Base-by-base conservation (phyloP, 2,113 vertebrate genomes). In the Verasper variegatus region DNA sequence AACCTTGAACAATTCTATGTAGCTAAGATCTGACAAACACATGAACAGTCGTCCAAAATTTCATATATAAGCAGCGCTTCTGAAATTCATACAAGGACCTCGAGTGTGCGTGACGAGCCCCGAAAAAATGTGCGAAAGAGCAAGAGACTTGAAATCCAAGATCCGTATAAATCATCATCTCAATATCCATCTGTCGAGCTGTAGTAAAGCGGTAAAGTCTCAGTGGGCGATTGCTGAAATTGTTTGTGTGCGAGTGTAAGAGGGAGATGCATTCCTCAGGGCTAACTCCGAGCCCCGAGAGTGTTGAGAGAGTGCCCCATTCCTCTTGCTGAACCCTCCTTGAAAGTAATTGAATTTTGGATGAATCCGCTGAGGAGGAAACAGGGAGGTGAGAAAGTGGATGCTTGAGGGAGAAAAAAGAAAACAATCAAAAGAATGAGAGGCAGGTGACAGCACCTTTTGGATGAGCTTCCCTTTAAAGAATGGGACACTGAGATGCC, bases 331-430 rank as follows among this genome's bases (percentile, higher is more conserved):
- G 75, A 86, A 81, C 72, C 83, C 73, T 89, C 71, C 72, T 81
- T 42, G 47, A 87, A 89, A 85, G 84, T 92, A 90, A 92, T 90
- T 91, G 87, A 93, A 93, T 91, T 92, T 86, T 65, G 83, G 80
- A 83, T 85, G 84, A 89, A 90, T 92, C 87, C 70, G 56, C 70
- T 12, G 65, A 73, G 79, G 79, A 87, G 76, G 68, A 80, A 83
- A 71, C 73, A 70, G 24, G 68, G 57, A 24, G 70, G 66, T 73
- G 69, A 69, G 52, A 73, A 35, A 76, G 84, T 27, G 68, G 70
- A 76, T 56, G 82, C 70, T 81, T 57, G 75, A 80, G 74, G 76
- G 59, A 6, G 59, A 18, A 12, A 37, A 37, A 37, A 42, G 7
- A 42, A 13, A 65, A 69, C 85, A 85, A 90, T 89, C 82, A 82